Evolutionary conservation across 2,888 invertebrate genomes (phyloP).

Genomic region (Calameuta idolon): DNA sequence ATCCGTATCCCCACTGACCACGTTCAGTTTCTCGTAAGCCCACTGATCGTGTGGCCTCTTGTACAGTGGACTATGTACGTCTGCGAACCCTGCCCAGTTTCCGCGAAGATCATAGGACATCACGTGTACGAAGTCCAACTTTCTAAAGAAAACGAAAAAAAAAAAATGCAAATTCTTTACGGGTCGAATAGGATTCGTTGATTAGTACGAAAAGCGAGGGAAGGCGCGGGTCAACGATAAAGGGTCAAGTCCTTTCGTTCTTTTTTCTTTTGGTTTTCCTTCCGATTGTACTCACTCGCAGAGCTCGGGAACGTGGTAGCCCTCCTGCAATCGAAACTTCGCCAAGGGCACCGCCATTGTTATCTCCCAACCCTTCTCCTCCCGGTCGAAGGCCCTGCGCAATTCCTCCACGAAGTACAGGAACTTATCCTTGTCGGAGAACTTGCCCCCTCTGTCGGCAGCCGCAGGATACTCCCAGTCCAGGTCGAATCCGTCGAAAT

Average conservation of each 20-base stretch:
- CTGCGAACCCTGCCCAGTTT: constrained; percentile 93
- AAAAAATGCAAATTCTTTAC: neutral
- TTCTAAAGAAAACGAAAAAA: constrained; percentile 68
- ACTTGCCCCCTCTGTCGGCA: constrained; percentile 86
- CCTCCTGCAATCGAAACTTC: constrained; percentile 87
- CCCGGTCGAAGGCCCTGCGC: constrained; percentile 80
- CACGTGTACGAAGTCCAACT: constrained; percentile 84
- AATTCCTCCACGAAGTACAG: constrained; percentile 86
- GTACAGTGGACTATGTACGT: constrained; percentile 88
- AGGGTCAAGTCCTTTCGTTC: neutral
- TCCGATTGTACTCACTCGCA: constrained; percentile 77
- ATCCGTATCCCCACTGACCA: constrained; percentile 72
- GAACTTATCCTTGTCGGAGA: constrained; percentile 86
- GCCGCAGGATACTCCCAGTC: constrained; percentile 95
- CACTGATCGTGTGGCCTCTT: constrained; percentile 89
- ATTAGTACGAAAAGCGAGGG: neutral
- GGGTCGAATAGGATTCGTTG: neutral
- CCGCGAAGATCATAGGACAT: constrained; percentile 90
- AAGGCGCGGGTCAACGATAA: neutral
- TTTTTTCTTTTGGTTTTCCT: neutral
- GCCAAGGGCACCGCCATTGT: constrained; percentile 92
- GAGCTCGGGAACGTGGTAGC: constrained; percentile 90
- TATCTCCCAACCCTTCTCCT: constrained; percentile 84
- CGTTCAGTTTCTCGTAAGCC: constrained; percentile 90
- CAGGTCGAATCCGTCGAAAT: constrained; percentile 87